Base-by-base conservation (phyloP, 1,140 invertebrate genomes). In the Acromyrmex echinatior region DNA sequence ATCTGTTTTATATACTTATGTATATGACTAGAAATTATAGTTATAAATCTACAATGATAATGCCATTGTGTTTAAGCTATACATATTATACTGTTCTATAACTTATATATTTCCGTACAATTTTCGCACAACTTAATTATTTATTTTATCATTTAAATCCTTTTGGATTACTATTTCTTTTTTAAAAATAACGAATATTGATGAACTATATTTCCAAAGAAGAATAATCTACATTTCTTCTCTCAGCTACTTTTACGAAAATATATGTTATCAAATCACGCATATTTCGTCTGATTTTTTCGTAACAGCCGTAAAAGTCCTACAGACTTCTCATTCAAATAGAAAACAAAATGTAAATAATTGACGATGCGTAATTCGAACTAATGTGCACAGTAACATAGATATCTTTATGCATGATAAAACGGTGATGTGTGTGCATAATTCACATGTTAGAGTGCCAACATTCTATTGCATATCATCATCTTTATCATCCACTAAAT, bases 301-400 rank as follows among this genome's bases (percentile, higher is more conserved):
- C 12, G 14, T 25, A 74, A 74, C 49, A 53, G 51, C 49, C 35
- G n/a, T 31, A 3, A 53, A 31, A 84, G 39, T 79, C 73, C 14
- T 35, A 53, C 39, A 89, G 60, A 73, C 21, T 56, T 79, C 79
- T 73, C 39, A 73, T 73, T 81, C 58, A 51, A 71, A 76, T 28
- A 21, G n/a, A 87, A 70, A 89, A 51, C 7, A 73, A 77, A 82
- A 65, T 77, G 58, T 90, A 87, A 66, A 88, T 81, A 91, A 90
- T 88, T 86, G 86, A 88, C 86, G 66, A 78, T 63, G 60, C 81
- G 31, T 90, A 86, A 88, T 82, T 90, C 84, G 77, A 90, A 91
- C 58, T 90, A 56, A 84, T 71, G 66, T 82, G 81, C 76, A 77
- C 25, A 81, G 68, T 80, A 74, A 86, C 74, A 88, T 51, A 86